phyloP scores from a whole-genome alignment of 2,113 vertebrate genomes.

The Clupea harengus region DNA sequence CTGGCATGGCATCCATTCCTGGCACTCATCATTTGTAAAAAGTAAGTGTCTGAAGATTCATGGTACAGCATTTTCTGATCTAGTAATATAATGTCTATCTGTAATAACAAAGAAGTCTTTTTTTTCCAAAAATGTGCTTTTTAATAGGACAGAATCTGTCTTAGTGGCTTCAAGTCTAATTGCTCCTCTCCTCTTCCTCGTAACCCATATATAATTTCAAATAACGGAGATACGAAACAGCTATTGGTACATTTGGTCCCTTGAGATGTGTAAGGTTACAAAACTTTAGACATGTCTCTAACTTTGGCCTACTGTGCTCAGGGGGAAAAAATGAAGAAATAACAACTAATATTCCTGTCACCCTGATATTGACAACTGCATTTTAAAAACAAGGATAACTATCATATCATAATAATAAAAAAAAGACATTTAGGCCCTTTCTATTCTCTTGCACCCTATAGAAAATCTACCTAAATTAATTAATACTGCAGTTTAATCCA shows the following conservation, averaged over 20 bases:
- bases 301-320: constrained; percentile 45
- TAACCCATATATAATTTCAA: constrained; percentile 29
- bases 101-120: constrained; percentile 39
- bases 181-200: not conserved
- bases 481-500: not conserved
- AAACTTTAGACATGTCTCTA: constrained; percentile 33
- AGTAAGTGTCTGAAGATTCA: not conserved
- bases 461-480: not conserved
- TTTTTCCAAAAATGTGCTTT: constrained; percentile 20
- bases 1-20: not conserved
- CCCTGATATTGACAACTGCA: constrained; percentile 4
- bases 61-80: not conserved
- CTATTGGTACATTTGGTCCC: constrained; percentile 58
- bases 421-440: not conserved
- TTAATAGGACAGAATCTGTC: constrained; percentile 4
- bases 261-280: constrained; percentile 35
- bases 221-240: constrained; percentile 45
- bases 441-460: not conserved
- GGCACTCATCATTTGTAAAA: constrained; percentile 1
- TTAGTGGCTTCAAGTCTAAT: constrained; percentile 5
- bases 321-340: not conserved
- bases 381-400: not conserved
- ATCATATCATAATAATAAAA: not conserved
- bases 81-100: constrained; percentile 8
- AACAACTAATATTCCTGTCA: not conserved